Evolutionary conservation across 2,888 invertebrate genomes (phyloP), one percentile per base, ranked within the genome.

Genomic region (Linyphia triangularis): DNA sequence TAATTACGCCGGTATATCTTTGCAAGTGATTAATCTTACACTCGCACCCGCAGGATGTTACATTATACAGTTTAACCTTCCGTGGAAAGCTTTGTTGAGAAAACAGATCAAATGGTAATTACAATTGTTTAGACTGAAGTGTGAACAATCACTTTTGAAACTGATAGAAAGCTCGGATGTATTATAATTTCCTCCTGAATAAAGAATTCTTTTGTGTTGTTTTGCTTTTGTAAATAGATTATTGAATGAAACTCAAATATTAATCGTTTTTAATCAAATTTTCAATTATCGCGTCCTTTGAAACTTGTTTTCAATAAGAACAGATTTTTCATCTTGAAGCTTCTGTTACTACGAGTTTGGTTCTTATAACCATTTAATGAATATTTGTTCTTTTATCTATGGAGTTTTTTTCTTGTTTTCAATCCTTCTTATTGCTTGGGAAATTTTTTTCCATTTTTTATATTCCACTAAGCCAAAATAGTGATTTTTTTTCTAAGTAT

Each of bases 231-330:
- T 28, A 33, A 83, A 83, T 73, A 65, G 73, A 83, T 83, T 83
- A 83, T 83, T 73, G 83, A 65, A 83, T 73, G 73, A 73, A 13
- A 26, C 69, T 26, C 30, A 65, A 73, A 83, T 83, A 83, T 65
- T 81, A 83, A 83, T 73, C 65, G 63, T 43, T 83, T 81, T 83
- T 83, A 83, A 83, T 83, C 73, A 83, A 83, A 83, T 83, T 73
- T 83, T 73, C 83, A 83, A 83, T 83, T 83, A 70, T 37, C 43
- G 26, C 69, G 70, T 81, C 59, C 26, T 57, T 69, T 69, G 81
- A 81, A 81, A 37, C 19, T 70, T 81, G 33, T 30, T 37, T 57
- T 57, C 59, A 37, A 81, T 81, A 69, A 81, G 37, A 43, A 65
- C 30, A 37, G 59, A 37, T 70, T 26, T 30, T 37, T 19, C 26